Percentiles rank a stretch among this genome's conserved stretches.
Evolutionary conservation across 2,797 vertebrate genomes (phyloP).

Genomic region (Aphelocoma californica): DNA sequence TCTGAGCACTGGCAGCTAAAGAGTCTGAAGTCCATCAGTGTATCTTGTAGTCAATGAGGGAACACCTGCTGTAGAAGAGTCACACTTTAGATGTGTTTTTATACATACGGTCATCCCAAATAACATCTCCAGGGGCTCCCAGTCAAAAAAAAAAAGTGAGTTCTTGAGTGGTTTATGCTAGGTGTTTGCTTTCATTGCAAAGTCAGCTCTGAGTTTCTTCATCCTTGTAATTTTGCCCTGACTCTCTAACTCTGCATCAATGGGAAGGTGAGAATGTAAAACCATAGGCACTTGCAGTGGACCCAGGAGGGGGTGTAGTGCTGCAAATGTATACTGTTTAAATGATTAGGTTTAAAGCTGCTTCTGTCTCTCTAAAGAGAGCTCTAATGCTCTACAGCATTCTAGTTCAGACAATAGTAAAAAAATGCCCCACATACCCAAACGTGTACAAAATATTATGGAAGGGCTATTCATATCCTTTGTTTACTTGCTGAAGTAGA

Average conservation of each 20-base stretch:
- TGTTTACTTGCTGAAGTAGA: neutral
- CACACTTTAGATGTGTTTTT: neutral
- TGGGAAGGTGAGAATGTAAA: neutral
- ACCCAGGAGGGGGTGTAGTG: neutral
- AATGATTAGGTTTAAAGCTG: neutral
- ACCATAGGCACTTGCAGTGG: neutral
- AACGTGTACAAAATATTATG: neutral
- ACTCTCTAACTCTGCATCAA: neutral
- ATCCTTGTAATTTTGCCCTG: neutral
- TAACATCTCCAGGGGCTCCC: neutral
- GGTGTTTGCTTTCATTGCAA: neutral
- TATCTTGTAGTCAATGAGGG: neutral
- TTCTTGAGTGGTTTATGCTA: neutral
- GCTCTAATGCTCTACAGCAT: neutral
- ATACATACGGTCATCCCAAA: neutral
- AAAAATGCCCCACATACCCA: neutral
- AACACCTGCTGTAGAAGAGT: neutral
- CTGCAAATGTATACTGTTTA: neutral
- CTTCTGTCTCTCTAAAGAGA: neutral
- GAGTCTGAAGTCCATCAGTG: neutral
- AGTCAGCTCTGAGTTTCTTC: neutral
- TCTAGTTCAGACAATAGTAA: neutral
- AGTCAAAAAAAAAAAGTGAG: neutral
- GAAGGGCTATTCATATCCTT: neutral
- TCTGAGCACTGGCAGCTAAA: neutral